Conservation (phyloP, 2,888 invertebrate species). For the Macropis europaea region DNA sequence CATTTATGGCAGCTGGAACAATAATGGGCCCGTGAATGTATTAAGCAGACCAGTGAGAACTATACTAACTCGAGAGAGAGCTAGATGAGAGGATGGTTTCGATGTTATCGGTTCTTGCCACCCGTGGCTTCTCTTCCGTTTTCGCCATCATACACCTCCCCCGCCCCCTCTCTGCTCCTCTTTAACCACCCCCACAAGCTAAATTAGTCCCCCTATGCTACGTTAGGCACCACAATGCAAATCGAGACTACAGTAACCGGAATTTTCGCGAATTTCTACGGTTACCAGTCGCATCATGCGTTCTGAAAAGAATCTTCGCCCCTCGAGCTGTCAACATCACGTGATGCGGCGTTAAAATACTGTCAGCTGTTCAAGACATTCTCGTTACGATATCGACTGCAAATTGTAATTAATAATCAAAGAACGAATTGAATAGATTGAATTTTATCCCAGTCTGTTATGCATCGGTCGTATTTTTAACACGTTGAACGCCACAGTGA, state of each 20-base stretch:
- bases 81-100: constrained; percentile 71
- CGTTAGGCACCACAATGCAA: constrained; percentile 24
- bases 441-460: too few species aligned
- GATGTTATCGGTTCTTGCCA: constrained; percentile 72
- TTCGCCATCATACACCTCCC: constrained; percentile 34
- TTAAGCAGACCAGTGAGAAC: constrained; percentile 67
- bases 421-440: too few species aligned
- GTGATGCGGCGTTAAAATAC: too few species aligned
- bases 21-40: constrained; percentile 64
- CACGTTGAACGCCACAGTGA: too few species aligned
- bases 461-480: too few species aligned
- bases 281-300: neutral
- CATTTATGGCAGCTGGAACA: constrained; percentile 69
- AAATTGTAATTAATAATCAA: too few species aligned
- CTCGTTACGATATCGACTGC: neutral
- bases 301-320: too few species aligned
- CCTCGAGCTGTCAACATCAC: too few species aligned
- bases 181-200: neutral
- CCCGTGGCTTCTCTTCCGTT: constrained; percentile 75
- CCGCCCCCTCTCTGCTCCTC: too few species aligned
- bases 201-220: constrained; percentile 43
- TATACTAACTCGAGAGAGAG: constrained; percentile 62
- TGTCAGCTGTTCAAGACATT: too few species aligned
- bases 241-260: constrained; percentile 11
- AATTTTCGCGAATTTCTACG: constrained; percentile 6